A percentile compares a stretch with the other conserved stretches of the same genome.
Conservation (phyloP, 2,113 vertebrate species). For the Gopherus flavomarginatus region DNA sequence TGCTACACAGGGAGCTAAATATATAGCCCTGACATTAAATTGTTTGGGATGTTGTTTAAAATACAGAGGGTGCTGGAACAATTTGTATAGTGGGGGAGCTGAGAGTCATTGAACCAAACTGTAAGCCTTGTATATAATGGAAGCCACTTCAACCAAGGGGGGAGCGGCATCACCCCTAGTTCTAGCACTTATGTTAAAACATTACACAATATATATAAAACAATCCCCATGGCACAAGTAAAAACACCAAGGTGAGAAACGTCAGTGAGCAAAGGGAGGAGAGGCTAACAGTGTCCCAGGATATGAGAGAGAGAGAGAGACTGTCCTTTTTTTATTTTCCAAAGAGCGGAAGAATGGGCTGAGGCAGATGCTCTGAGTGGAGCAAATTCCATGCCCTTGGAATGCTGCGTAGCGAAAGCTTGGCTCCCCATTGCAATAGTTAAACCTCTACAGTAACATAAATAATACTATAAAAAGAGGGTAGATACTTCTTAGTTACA, state of each 20-base stretch:
- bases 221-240: neutral
- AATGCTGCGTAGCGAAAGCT: neutral
- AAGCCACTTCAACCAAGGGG: no score
- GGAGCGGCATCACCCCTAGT: no score
- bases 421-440: neutral
- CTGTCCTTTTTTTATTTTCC: neutral
- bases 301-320: neutral
- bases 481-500: neutral
- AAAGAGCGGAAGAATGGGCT: neutral
- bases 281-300: neutral
- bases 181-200: neutral
- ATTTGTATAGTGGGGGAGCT: no score
- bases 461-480: neutral
- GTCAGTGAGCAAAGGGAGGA: neutral
- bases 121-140: no score
- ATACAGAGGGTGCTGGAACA: no score
- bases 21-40: neutral
- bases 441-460: neutral
- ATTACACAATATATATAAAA: neutral
- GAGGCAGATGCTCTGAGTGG: neutral
- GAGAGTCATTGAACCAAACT: no score
- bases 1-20: neutral
- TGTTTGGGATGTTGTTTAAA: neutral
- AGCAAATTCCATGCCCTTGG: neutral
- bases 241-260: neutral